Percentiles rank a stretch among this genome's conserved stretches.
These are phyloP conservation scores for Phyllostomus discolor DNA, from an alignment of 2,113 vertebrate species.

Conservation along the genomic window DNA sequence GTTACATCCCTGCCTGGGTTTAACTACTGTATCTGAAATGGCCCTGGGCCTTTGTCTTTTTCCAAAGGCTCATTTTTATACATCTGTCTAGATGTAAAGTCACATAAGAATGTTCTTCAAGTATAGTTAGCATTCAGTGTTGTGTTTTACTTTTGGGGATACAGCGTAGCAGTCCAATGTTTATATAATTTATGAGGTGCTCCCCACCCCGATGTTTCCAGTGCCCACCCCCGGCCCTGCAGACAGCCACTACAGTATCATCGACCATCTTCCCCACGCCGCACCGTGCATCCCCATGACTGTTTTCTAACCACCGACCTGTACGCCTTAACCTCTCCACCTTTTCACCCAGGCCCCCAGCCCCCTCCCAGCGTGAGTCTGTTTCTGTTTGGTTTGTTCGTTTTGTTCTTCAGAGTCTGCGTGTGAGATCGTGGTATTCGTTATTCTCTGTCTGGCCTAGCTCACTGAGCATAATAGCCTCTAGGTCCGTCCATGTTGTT, in stretches of 20 bases:
- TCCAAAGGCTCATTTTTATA: background rate
- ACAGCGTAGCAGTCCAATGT: no score
- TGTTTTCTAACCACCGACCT: background rate
- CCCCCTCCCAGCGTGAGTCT: background rate
- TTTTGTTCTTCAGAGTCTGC: background rate
- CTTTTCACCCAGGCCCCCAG: background rate
- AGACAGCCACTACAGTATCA: accelerated
- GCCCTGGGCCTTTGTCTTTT: background rate
- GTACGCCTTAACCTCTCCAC: background rate
- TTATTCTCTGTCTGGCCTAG: background rate
- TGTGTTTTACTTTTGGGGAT: background rate
- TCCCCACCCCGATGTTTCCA: background rate
- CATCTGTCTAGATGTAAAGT: background rate
- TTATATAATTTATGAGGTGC: background rate
- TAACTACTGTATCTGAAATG: background rate
- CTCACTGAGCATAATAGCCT: background rate
- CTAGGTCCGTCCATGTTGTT: background rate
- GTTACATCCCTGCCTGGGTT: background rate
- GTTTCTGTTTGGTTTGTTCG: background rate
- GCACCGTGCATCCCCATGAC: background rate
- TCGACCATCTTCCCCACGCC: background rate
- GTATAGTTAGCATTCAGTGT: background rate
- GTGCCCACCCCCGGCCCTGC: background rate
- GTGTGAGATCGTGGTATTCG: background rate
- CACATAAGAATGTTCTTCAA: background rate